These are phyloP conservation scores for Acanthaster planci DNA, from an alignment of 35 echinoderm and acorn worm genomes.

Conservation along the genomic window DNA sequence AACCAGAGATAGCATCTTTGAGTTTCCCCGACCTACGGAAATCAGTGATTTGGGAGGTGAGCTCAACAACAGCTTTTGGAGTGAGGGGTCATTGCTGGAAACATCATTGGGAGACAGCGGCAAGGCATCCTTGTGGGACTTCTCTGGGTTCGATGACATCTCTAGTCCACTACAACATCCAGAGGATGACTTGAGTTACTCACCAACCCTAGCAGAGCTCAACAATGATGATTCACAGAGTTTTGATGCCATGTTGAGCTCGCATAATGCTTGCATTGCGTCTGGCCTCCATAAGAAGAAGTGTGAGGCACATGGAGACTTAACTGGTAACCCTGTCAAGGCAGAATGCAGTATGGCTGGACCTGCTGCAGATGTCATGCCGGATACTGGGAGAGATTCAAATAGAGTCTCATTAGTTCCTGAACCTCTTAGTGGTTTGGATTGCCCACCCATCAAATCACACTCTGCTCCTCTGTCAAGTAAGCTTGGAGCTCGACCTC, in stretches of 20 bases:
- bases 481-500: background rate
- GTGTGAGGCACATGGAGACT: background rate
- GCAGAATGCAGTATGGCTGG: constrained; percentile 9
- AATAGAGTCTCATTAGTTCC: too few relatives aligned
- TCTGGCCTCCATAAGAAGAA: background rate
- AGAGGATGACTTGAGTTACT: constrained; percentile 46
- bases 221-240: constrained; percentile 94
- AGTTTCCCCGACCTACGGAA: constrained; percentile 70
- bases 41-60: constrained; percentile 58
- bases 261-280: background rate
- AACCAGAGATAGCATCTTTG: constrained; percentile 58
- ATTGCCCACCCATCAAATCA: constrained; percentile 1
- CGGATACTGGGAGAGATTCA: background rate
- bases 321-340: background rate
- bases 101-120: constrained; percentile 71
- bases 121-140: constrained; percentile 63
- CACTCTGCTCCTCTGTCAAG: background rate
- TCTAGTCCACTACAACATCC: constrained; percentile 43
- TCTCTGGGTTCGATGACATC: constrained; percentile 60
- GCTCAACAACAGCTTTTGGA: constrained; percentile 63
- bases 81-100: constrained; percentile 60
- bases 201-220: constrained; percentile 87
- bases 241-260: constrained; percentile 28
- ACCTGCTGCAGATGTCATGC: background rate
- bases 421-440: background rate